Evolutionary conservation across 1,140 invertebrate species (phyloP).

Genomic region (Oryzaephilus surinamensis): DNA sequence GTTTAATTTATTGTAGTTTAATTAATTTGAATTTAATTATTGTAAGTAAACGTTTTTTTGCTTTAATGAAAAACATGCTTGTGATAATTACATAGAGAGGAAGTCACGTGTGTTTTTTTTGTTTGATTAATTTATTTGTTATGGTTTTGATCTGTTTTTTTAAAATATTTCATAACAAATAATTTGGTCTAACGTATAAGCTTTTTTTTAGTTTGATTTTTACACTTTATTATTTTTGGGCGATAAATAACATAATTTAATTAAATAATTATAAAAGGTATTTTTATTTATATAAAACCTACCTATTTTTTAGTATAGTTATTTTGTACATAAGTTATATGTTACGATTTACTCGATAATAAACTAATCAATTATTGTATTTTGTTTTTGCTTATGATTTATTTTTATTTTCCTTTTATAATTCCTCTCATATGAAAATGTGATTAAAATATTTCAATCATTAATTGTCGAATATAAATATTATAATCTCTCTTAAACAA

Average conservation of each 20-base stretch:
- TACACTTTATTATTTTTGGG: slow-evolving; percentile 14
- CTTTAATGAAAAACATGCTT: too few relatives aligned
- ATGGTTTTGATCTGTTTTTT: slow-evolving; percentile 6
- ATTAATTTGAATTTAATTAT: too few relatives aligned
- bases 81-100: slow-evolving; percentile 9
- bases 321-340: slow-evolving; percentile 21
- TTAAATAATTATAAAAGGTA: too few relatives aligned
- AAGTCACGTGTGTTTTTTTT: slow-evolving; percentile 9
- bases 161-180: slow-evolving; percentile 15
- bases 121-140: slow-evolving; percentile 9
- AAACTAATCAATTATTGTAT: slow-evolving; percentile 18
- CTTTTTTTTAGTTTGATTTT: too few relatives aligned
- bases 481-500: too few relatives aligned
- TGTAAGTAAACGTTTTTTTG: too few relatives aligned
- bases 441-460: too few relatives aligned
- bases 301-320: slow-evolving; percentile 12
- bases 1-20: too few relatives aligned
- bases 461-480: too few relatives aligned
- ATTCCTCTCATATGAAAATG: too few relatives aligned
- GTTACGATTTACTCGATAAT: slow-evolving; percentile 19
- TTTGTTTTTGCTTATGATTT: slow-evolving; percentile 8
- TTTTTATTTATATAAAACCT: too few relatives aligned
- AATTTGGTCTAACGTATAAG: slow-evolving; percentile 6
- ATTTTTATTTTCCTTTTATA: slow-evolving; percentile 2
- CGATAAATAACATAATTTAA: slow-evolving; percentile 9